Conservation (phyloP, 2,113 vertebrate species). For the Capricornis sumatraensis region DNA sequence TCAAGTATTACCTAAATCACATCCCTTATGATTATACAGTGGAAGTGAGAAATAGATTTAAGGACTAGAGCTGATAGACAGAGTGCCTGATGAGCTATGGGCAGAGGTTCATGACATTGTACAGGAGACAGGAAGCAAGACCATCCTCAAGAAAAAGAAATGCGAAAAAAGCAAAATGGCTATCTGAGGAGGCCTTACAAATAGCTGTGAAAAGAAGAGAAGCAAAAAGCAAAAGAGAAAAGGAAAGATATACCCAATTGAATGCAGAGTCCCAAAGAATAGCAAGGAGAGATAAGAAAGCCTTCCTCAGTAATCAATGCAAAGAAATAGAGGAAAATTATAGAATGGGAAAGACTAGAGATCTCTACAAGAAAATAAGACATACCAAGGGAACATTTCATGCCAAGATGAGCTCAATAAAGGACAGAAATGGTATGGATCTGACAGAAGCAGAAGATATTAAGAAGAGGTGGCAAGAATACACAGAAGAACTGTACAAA, state of each 20-base stretch:
- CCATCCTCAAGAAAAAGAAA: neutral
- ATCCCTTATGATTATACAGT: neutral
- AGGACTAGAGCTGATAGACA: neutral
- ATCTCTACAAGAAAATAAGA: neutral
- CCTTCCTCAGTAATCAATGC: neutral
- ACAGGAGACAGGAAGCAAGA: neutral
- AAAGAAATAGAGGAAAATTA: neutral
- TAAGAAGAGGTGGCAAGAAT: neutral
- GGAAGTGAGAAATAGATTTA: neutral
- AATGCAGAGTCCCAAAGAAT: neutral
- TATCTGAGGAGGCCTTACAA: neutral
- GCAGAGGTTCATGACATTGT: neutral
- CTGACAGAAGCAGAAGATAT: neutral
- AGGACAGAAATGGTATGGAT: neutral
- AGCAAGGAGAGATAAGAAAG: neutral
- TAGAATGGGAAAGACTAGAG: neutral
- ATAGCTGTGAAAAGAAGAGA: neutral
- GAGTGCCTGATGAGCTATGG: neutral
- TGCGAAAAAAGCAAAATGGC: neutral
- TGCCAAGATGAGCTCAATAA: neutral
- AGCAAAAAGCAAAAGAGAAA: neutral
- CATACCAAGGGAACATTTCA: neutral
- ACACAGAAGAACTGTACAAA: neutral
- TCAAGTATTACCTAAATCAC: neutral
- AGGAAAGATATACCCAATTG: rapidly evolving